phyloP scores from a whole-genome alignment of 2,113 vertebrate genomes.

The Nesogale talazaci region DNA sequence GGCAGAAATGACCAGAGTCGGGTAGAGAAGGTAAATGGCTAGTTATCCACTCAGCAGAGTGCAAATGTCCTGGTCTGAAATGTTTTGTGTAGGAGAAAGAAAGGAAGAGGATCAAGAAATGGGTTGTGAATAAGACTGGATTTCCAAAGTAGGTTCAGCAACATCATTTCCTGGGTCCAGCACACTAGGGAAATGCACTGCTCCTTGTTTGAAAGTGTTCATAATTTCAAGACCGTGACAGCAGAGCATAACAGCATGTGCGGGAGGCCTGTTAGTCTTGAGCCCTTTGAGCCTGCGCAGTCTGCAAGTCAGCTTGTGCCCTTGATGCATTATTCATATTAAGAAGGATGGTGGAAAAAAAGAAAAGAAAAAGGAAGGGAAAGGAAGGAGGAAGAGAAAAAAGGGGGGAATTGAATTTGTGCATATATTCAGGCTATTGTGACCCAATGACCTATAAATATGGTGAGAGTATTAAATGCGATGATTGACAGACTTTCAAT shows the following conservation, averaged over 20 bases:
- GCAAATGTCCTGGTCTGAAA: neutral
- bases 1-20: neutral
- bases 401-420: neutral
- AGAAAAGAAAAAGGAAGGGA: neutral
- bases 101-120: neutral
- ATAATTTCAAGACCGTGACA: neutral
- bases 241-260: neutral
- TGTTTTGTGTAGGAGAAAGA: neutral
- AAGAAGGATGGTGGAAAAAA: neutral
- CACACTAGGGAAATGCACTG: neutral
- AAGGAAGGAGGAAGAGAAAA: neutral
- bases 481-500: neutral
- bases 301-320: neutral
- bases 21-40: neutral
- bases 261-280: neutral
- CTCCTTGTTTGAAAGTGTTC: neutral
- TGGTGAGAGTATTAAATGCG: neutral
- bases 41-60: neutral
- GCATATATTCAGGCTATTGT: neutral
- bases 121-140: no score
- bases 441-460: neutral
- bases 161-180: neutral
- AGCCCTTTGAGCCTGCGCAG: fast-evolving
- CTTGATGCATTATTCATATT: neutral
- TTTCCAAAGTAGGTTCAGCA: neutral